Conservation (phyloP, 2,797 vertebrate genomes). For the Chanos chanos region DNA sequence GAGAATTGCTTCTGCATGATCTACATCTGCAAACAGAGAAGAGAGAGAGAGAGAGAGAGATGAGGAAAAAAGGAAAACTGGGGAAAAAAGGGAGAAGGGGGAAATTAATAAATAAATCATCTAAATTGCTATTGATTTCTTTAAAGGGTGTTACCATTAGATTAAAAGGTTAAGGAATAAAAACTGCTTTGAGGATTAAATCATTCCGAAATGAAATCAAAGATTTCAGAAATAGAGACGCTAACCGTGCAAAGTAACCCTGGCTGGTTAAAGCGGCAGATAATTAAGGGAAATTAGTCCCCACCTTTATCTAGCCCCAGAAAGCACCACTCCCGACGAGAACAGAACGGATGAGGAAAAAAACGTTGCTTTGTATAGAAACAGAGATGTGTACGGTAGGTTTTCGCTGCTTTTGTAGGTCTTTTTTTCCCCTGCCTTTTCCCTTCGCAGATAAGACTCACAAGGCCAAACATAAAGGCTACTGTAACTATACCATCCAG, state of each 20-base stretch:
- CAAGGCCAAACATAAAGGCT: constrained; percentile 44
- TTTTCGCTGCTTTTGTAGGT: background rate
- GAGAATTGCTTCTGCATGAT: constrained; percentile 12
- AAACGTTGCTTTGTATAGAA: background rate
- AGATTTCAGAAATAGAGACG: constrained; percentile 52
- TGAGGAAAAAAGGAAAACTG: background rate
- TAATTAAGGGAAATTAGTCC: constrained; percentile 18
- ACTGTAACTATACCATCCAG: constrained; percentile 64
- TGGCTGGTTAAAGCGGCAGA: constrained; percentile 6
- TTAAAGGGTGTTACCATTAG: constrained; percentile 62
- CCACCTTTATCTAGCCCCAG: constrained; percentile 10
- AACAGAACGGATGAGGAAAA: background rate
- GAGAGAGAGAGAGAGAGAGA: background rate
- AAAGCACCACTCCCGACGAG: background rate
- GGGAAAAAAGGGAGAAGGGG: constrained; percentile 3
- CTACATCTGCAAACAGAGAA: constrained; percentile 27
- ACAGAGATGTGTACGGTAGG: background rate
- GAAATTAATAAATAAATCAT: constrained; percentile 62
- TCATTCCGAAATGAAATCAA: constrained; percentile 62
- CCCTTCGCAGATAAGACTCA: background rate
- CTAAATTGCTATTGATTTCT: constrained; percentile 68
- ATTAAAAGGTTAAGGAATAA: constrained; percentile 73
- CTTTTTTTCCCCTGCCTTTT: background rate
- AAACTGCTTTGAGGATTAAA: constrained; percentile 62
- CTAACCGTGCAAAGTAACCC: constrained; percentile 51